Percentiles rank a stretch among this genome's conserved stretches.
phyloP scores from a whole-genome alignment of 2,888 invertebrate species.

The Fragum fragum region DNA sequence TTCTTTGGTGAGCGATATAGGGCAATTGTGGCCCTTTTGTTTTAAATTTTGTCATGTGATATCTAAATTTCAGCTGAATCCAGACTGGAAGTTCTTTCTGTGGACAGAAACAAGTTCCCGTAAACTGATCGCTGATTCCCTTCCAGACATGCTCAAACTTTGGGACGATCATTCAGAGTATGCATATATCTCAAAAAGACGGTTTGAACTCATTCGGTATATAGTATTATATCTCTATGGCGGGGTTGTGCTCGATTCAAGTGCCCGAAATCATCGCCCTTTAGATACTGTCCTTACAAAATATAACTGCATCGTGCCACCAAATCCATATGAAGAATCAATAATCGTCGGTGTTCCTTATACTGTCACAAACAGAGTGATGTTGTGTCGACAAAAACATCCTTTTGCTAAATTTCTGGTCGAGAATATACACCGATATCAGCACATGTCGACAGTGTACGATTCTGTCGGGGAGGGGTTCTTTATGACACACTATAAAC shows the following conservation, averaged over 20 bases:
- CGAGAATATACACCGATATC: constrained; percentile 22
- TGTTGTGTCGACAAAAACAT: constrained; percentile 25
- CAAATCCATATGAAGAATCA: constrained; percentile 27
- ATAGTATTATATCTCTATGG: constrained; percentile 30
- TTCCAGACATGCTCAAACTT: constrained; percentile 9
- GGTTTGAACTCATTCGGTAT: constrained; percentile 16
- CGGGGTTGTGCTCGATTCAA: constrained; percentile 18
- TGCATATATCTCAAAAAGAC: neutral
- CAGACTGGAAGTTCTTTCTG: constrained; percentile 30
- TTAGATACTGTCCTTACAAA: constrained; percentile 20
- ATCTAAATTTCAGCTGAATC: constrained; percentile 34
- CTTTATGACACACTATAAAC: constrained; percentile 30
- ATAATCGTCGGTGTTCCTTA: constrained; percentile 15
- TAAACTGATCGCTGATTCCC: neutral
- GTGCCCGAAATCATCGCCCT: constrained; percentile 13
- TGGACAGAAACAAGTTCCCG: constrained; percentile 27
- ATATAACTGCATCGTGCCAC: constrained; percentile 28
- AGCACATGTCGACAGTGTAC: constrained; percentile 11
- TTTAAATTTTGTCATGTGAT: too few species aligned
- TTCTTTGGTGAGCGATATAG: too few species aligned
- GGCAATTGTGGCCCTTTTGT: too few species aligned
- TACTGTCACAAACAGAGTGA: constrained; percentile 23
- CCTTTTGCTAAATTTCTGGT: constrained; percentile 31
- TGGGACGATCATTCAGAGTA: constrained; percentile 27
- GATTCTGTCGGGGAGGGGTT: constrained; percentile 32